Base-by-base conservation (phyloP, 2,113 vertebrate genomes). In the Antechinus flavipes region DNA sequence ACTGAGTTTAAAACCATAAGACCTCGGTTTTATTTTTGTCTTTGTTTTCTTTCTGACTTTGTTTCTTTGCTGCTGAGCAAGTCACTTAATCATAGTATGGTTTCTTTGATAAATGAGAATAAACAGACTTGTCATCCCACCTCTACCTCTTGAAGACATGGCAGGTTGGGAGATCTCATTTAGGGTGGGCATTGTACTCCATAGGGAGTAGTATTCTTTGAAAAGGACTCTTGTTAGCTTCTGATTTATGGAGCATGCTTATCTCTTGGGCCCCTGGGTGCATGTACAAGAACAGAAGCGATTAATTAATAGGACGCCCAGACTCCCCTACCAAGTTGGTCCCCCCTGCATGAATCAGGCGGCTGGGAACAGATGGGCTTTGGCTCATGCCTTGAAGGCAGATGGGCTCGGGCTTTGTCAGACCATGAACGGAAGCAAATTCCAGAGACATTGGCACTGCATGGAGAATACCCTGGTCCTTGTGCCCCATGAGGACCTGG, bases 221-320 rank as follows among this genome's bases (percentile, higher is more conserved):
- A 16, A 84, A 84, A 42, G 68, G 19, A 42, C 68, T 84, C 68
- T 84, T 84, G 68, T 84, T 84, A 84, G 68, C n/a, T 84, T 42
- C n/a, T 84, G 68, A 84, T 84, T 84, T 84, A 84, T 84, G n/a
- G n/a, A 84, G n/a, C n/a, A 84, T 84, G 68, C 68, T 84, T 84
- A 84, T 84, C 68, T 84, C 68, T 42, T 84, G 68, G 68, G 68
- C 68, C 68, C n/a, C 68, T 84, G 68, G 35, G 35, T 84, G 68
- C 35, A 84, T 42, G 68, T 84, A 84, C 19, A 84, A 84, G 68
- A 84, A 84, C 68, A 84, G 68, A 84, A 84, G 68, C n/a, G 68
- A 84, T 84, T 84, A 84, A 84, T 84, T 84, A 84, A 42, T 84
- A 84, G 68, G 68, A 84, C 0, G n/a, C 68, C 68, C 68, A 84